Evolutionary conservation across 2,888 invertebrate species (phyloP).

Genomic region (Chalcosyrphus nemorum): DNA sequence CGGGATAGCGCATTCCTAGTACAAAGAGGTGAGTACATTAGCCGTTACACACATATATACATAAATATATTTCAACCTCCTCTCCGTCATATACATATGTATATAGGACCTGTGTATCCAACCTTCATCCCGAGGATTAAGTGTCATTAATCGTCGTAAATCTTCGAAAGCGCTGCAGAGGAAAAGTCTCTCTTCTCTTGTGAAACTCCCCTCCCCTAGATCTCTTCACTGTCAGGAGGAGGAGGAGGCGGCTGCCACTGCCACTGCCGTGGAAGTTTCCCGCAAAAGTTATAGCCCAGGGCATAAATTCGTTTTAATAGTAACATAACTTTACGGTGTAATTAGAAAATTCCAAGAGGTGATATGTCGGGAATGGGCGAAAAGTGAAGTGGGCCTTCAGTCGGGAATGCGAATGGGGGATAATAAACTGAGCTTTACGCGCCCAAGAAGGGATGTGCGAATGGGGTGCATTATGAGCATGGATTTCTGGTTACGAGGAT

Average conservation of each 20-base stretch:
- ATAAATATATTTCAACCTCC: slow-evolving; percentile 27
- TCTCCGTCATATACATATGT: not conserved
- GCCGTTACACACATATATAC: not conserved
- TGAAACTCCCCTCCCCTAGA: not conserved
- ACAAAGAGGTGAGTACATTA: slow-evolving; percentile 88
- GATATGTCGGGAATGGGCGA: slow-evolving; percentile 38
- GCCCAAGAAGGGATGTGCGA: slow-evolving; percentile 41
- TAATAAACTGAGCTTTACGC: slow-evolving; percentile 64
- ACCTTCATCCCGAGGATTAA: slow-evolving; percentile 70
- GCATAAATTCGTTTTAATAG: slow-evolving; percentile 74
- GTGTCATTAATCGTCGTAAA: slow-evolving; percentile 73
- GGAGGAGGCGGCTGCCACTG: not conserved
- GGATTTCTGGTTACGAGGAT: slow-evolving; percentile 43
- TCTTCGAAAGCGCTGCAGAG: slow-evolving; percentile 65
- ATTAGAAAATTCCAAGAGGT: slow-evolving; percentile 74
- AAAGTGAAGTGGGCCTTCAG: slow-evolving; percentile 16
- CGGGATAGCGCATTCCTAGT: slow-evolving; percentile 91
- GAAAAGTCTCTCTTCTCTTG: slow-evolving; percentile 13
- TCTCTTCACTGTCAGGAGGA: too few species aligned
- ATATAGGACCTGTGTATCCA: slow-evolving; percentile 37
- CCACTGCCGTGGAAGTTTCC: slow-evolving; percentile 61
- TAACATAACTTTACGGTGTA: slow-evolving; percentile 74
- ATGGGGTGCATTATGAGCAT: slow-evolving; percentile 65
- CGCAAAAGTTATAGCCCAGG: slow-evolving; percentile 73
- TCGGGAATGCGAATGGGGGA: too few species aligned